Percentiles rank a stretch among this genome's conserved stretches.
Evolutionary conservation across 2,113 vertebrate species (phyloP).

Genomic region (Shinisaurus crocodilurus): DNA sequence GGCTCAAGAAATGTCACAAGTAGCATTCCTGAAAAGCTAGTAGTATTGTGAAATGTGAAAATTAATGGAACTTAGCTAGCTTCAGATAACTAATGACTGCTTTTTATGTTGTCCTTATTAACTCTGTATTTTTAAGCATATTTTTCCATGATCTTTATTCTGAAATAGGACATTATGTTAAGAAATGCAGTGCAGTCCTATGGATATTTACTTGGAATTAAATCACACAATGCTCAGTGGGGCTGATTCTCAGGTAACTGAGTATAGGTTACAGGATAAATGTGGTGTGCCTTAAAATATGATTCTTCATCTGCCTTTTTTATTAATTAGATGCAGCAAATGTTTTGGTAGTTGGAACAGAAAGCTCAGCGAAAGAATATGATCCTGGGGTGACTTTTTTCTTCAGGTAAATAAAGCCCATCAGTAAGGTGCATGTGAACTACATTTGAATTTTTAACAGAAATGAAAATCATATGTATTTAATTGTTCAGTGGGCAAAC

Average conservation of each 20-base stretch:
- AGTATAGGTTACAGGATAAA: background rate
- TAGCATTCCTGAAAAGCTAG: background rate
- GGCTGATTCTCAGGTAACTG: background rate
- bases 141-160: too few species aligned
- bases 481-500: background rate
- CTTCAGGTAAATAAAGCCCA: slow-evolving; percentile 85
- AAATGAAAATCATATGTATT: background rate
- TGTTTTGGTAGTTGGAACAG: slow-evolving; percentile 88
- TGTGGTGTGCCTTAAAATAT: background rate
- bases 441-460: background rate
- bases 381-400: slow-evolving; percentile 90
- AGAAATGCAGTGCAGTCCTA: background rate
- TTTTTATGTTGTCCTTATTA: background rate
- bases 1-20: slow-evolving; percentile 19
- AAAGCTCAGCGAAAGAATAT: slow-evolving; percentile 83
- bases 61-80: background rate
- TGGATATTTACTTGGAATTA: background rate
- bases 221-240: background rate
- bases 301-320: slow-evolving; percentile 30
- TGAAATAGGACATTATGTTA: background rate
- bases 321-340: slow-evolving; percentile 91
- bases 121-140: background rate
- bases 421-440: background rate
- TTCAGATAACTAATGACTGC: background rate
- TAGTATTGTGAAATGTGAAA: background rate